Evolutionary conservation across 2,888 invertebrate species (phyloP), one percentile per base, ranked within the genome.

Genomic region (Pegoplata infirma): DNA sequence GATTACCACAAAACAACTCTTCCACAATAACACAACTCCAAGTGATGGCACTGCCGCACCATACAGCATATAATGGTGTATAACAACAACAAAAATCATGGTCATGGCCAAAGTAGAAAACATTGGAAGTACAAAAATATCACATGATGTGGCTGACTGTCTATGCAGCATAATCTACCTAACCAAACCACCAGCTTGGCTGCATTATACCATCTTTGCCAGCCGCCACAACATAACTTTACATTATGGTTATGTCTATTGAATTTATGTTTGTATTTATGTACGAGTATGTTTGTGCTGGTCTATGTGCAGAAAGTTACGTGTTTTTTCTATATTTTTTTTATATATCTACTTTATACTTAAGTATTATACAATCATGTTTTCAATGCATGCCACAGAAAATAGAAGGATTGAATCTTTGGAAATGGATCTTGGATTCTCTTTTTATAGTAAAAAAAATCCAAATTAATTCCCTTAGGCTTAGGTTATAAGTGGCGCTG

Each of bases 191-290:
- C 16, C 61, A 44, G 25, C 61, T 68, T 61, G 28, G 53, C 59
- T 19, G 21, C 56, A 32, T 56, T 40, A 58, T 23, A 40, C 36
- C 49, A 76, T 63, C 68, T 68, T 66, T 71, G 66, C 75, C 71
- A 64, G 68, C 75, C 66, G 68, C 75, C 66, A 44, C 75, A 79
- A 75, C 67, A 75, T 72, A 79, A 75, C 79, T 79, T 79, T 75
- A 67, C 67, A 75, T 75, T 67, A 79, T 79, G 75, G 58, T 67
- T 68, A 25, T 75, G 56, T 63, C 69, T 28, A 53, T 64, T 5
- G 3, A 25, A 6, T 32, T 8, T 25, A 25, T 49, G 1, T 49
- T 3, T 25, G 25, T 56, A 64, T 23, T 63, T 77, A 44, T 49
- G 25, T 23, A 47, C 21, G 7, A 19, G 19, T 49, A n/a, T 10